Evolutionary conservation across 2,113 vertebrate species (phyloP).

Genomic region (Scolopax mira): DNA sequence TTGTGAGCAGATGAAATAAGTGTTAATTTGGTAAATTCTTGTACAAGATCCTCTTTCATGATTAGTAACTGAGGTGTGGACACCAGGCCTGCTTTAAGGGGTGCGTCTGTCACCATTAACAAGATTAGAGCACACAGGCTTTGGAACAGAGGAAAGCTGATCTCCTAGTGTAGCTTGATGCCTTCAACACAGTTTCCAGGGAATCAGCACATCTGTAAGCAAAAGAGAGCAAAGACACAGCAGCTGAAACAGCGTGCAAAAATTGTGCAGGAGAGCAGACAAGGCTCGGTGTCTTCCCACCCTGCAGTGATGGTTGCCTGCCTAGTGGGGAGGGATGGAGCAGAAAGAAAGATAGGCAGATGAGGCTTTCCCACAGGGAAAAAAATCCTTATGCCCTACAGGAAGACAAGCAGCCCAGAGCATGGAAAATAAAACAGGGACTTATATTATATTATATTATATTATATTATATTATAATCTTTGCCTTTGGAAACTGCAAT

Average conservation of each 20-base stretch:
- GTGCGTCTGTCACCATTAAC: constrained; percentile 38
- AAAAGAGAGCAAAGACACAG: neutral
- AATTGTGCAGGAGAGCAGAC: neutral
- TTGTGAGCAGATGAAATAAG: constrained; percentile 33
- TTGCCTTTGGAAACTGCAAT: neutral
- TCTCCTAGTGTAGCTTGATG: constrained; percentile 44
- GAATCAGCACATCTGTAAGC: constrained; percentile 25
- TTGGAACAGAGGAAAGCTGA: constrained; percentile 48
- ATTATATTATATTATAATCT: neutral
- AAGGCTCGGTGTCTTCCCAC: neutral
- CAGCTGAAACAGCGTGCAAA: neutral
- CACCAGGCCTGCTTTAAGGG: neutral
- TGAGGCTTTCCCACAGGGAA: neutral
- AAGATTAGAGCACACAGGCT: constrained; percentile 32
- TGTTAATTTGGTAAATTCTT: constrained; percentile 61
- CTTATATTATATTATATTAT: neutral
- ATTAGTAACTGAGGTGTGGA: constrained; percentile 44
- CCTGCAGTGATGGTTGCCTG: neutral
- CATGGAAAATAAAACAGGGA: neutral
- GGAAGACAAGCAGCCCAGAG: accelerated
- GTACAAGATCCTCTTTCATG: constrained; percentile 44
- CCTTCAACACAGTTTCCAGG: constrained; percentile 47
- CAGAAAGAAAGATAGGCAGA: neutral
- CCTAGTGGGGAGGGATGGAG: neutral
- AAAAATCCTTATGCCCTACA: neutral